Conservation (phyloP, 1,140 invertebrate species). For the Lepidurus packardi region DNA sequence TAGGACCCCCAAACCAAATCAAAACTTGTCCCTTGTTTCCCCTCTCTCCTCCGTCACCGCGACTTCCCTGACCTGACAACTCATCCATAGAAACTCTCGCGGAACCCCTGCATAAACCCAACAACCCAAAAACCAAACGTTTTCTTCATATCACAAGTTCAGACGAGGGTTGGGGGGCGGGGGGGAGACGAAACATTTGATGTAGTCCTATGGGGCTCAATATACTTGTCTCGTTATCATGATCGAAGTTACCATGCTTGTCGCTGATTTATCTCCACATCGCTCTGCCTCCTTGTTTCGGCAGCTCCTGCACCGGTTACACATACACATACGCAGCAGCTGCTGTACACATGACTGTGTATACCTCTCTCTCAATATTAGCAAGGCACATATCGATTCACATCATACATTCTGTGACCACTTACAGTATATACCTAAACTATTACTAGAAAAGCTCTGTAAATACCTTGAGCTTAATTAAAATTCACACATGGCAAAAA, state of each 20-base stretch:
- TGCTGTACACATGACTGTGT: conserved; percentile 6
- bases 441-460: too few species aligned
- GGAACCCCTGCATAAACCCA: not conserved
- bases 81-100: not conserved
- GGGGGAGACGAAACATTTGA: not conserved
- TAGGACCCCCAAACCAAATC: conserved; percentile 3
- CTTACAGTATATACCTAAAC: too few species aligned
- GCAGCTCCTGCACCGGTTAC: not conserved
- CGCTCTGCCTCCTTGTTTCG: not conserved
- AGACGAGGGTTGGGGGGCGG: not conserved
- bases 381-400: not conserved
- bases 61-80: not conserved
- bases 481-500: too few species aligned
- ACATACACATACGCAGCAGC: not conserved
- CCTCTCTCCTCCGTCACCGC: not conserved
- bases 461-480: too few species aligned
- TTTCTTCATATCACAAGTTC: conserved; percentile 11
- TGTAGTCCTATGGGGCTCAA: conserved; percentile 21
- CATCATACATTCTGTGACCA: not conserved
- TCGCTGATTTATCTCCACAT: conserved; percentile 12
- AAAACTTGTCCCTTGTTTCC: not conserved
- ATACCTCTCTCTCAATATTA: not conserved
- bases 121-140: conserved; percentile 1
- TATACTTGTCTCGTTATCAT: conserved; percentile 19
- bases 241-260: conserved; percentile 7